phyloP scores from a whole-genome alignment of 2,113 vertebrate genomes.

The Cyanistes caeruleus region DNA sequence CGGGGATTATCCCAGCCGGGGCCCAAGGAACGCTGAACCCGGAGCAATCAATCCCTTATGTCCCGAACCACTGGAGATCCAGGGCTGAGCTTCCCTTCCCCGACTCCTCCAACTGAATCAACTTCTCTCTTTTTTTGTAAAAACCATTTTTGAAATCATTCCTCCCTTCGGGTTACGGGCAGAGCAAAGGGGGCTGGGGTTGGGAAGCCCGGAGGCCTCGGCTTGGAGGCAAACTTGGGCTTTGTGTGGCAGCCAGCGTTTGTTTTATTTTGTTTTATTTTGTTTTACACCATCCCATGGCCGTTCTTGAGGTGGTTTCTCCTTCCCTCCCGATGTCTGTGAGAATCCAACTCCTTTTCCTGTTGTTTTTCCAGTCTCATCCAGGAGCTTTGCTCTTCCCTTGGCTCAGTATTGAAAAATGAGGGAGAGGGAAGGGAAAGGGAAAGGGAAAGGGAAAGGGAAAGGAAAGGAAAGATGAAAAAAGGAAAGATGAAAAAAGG shows the following conservation, averaged over 20 bases:
- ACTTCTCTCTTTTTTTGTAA: neutral
- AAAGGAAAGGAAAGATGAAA: too few species aligned
- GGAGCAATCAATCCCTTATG: constrained; percentile 36
- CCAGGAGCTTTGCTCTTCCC: neutral
- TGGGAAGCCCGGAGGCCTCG: neutral
- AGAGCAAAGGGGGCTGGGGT: neutral
- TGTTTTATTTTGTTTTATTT: neutral
- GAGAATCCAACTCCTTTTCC: neutral
- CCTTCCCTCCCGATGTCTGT: neutral
- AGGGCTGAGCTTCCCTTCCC: neutral
- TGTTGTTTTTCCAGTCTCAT: neutral
- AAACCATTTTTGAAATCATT: neutral
- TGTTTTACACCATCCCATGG: neutral
- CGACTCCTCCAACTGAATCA: neutral
- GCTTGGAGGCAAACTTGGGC: neutral
- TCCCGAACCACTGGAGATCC: neutral
- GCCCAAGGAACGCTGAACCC: neutral
- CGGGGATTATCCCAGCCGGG: constrained; percentile 8
- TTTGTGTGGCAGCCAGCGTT: accelerated
- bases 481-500: neutral
- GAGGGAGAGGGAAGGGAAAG: neutral
- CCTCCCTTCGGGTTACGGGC: neutral
- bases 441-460: too few species aligned
- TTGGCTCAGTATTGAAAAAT: neutral
- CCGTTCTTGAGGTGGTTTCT: neutral